phyloP scores from a whole-genome alignment of 2,797 vertebrate species.

The Hydrolagus colliei region DNA sequence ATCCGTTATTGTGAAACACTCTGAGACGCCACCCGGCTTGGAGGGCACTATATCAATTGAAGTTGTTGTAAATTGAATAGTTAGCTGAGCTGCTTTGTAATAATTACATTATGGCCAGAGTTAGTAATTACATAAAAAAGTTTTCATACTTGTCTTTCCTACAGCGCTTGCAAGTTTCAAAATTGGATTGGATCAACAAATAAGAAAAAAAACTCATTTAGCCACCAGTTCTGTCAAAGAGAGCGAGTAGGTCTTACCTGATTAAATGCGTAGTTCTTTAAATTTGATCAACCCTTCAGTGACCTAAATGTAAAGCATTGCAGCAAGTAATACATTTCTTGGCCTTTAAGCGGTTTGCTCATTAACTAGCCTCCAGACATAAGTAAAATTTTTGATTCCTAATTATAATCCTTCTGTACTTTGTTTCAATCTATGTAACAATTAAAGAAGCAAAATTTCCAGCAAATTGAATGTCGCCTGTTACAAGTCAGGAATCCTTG shows the following conservation, averaged over 20 bases:
- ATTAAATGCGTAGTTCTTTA: not conserved
- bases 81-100: no score
- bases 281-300: not conserved
- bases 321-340: conserved; percentile 4
- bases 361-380: conserved; percentile 13
- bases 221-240: not conserved
- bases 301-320: not conserved
- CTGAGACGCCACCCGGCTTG: no score
- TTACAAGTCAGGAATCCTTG: no score
- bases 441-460: conserved; percentile 14
- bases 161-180: not conserved
- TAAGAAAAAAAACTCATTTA: not conserved
- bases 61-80: no score
- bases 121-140: not conserved
- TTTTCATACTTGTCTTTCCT: not conserved
- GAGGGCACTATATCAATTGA: no score
- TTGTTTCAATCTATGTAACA: not conserved
- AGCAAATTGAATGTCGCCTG: not conserved
- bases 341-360: conserved; percentile 3
- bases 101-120: not conserved
- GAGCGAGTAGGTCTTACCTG: not conserved
- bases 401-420: conserved; percentile 15
- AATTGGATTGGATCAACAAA: not conserved
- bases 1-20: no score
- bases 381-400: conserved; percentile 20